Evolutionary conservation across 2,113 vertebrate species (phyloP).

Genomic region (Psilopogon haemacephalus): DNA sequence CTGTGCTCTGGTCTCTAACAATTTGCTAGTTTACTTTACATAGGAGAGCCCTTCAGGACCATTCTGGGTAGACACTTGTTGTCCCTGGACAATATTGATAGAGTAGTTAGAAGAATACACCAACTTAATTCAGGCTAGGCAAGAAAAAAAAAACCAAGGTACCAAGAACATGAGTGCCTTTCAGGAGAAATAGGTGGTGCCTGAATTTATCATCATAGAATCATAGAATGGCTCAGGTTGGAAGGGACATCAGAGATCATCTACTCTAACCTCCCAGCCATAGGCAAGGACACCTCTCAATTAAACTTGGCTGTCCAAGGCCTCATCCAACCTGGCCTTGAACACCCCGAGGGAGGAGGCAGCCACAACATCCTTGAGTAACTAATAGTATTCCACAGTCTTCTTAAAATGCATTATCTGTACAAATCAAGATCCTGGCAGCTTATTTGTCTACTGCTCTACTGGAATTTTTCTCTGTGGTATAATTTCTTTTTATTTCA

Average conservation of each 20-base stretch:
- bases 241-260: no score
- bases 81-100: not conserved
- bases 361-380: no score
- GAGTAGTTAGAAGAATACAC: not conserved
- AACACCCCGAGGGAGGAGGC: no score
- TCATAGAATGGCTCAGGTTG: no score
- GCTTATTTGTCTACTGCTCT: not conserved
- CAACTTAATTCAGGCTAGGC: not conserved
- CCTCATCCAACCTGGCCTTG: no score
- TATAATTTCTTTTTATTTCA: not conserved
- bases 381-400: no score
- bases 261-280: no score
- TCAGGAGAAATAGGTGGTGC: not conserved
- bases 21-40: not conserved
- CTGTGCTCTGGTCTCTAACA: not conserved
- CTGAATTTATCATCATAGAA: not conserved
- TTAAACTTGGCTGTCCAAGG: no score
- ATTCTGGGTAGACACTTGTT: not conserved
- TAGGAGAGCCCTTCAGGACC: not conserved
- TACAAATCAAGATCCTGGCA: not conserved
- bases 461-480: not conserved
- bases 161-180: not conserved
- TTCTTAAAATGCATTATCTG: not conserved
- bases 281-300: no score
- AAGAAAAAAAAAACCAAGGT: not conserved